Conservation (phyloP, 2,113 vertebrate species). For the Epinephelus cyanopodus region DNA sequence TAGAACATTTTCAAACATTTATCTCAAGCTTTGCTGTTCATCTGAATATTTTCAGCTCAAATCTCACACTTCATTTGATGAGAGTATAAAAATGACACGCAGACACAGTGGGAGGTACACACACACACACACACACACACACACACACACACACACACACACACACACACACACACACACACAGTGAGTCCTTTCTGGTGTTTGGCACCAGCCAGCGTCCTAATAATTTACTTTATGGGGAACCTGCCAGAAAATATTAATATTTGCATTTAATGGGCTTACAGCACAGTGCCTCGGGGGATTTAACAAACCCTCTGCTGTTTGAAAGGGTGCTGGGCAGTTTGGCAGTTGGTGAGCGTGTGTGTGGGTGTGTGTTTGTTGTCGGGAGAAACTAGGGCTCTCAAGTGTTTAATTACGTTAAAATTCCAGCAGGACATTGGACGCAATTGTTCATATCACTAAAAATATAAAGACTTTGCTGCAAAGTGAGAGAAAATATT, state of each 20-base stretch:
- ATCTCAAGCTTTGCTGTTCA: conserved; percentile 37
- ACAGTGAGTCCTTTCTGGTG: conserved; percentile 22
- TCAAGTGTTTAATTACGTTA: conserved; percentile 38
- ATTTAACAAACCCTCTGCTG: conserved; percentile 54
- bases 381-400: conserved; percentile 36
- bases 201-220: conserved; percentile 53
- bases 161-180: conserved; percentile 3
- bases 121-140: conserved; percentile 8
- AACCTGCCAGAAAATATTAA: conserved; percentile 66
- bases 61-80: conserved; percentile 54
- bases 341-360: conserved; percentile 61
- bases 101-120: conserved; percentile 38
- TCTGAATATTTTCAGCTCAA: conserved; percentile 50
- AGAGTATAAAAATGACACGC: conserved; percentile 40
- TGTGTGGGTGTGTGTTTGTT: conserved; percentile 64
- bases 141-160: conserved; percentile 9
- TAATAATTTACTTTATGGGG: conserved; percentile 65
- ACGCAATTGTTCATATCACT: conserved; percentile 30
- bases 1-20: conserved; percentile 52
- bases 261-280: conserved; percentile 74
- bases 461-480: conserved; percentile 10
- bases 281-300: conserved; percentile 50
- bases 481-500: not conserved
- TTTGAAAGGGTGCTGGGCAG: conserved; percentile 64
- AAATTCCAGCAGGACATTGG: conserved; percentile 12